Evolutionary conservation across 2,797 vertebrate genomes (phyloP).

Genomic region (Lates japonicus): DNA sequence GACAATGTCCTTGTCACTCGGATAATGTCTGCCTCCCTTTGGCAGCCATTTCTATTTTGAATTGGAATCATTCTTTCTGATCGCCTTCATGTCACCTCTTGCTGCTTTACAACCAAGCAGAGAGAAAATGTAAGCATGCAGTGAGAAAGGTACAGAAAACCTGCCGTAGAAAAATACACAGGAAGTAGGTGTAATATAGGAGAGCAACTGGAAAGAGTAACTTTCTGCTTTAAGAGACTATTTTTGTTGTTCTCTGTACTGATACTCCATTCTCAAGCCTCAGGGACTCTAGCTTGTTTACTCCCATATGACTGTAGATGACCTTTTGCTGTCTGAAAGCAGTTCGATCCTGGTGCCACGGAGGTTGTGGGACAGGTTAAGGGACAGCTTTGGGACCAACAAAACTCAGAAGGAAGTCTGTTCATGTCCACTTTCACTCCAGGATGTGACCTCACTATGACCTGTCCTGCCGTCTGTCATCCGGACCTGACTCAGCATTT

Average conservation of each 20-base stretch:
- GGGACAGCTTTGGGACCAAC: conserved; percentile 48
- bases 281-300: conserved; percentile 51
- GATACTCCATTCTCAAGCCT: conserved; percentile 6
- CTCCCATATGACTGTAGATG: conserved; percentile 38
- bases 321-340: conserved; percentile 43
- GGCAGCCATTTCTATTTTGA: background rate
- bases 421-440: conserved; percentile 58
- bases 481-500: conserved; percentile 76
- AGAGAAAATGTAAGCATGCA: background rate
- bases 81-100: background rate
- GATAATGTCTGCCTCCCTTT: conserved; percentile 2
- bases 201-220: background rate
- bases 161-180: background rate
- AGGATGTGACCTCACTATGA: conserved; percentile 76
- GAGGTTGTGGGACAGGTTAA: conserved; percentile 77
- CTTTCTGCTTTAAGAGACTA: background rate
- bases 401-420: conserved; percentile 58
- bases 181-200: background rate
- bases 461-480: conserved; percentile 62
- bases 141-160: conserved; percentile 2
- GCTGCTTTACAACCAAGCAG: background rate
- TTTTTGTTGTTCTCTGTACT: conserved; percentile 7
- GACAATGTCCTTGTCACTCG: background rate
- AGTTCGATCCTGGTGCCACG: conserved; percentile 38
- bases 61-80: background rate